A percentile compares a stretch with the other conserved stretches of the same genome.
These are phyloP conservation scores for Macrotus californicus DNA, from an alignment of 2,113 vertebrate genomes.

Conservation along the genomic window DNA sequence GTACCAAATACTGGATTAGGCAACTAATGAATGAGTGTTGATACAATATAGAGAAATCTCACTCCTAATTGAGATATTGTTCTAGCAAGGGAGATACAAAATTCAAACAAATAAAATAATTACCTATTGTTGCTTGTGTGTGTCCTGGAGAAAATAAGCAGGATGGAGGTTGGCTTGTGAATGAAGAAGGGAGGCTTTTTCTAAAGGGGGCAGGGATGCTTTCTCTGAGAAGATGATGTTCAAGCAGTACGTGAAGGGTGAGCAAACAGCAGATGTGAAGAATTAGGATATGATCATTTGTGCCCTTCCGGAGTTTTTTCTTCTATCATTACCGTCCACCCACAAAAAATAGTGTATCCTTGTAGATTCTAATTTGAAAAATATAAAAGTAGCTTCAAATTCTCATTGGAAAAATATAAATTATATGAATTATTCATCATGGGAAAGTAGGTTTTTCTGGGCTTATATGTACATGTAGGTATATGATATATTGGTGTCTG, in stretches of 20 bases:
- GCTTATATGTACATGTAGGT: neutral
- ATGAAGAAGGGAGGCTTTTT: neutral
- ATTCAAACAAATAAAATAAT: conserved; percentile 34
- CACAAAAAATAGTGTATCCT: neutral
- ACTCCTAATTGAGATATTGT: conserved; percentile 33
- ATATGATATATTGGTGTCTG: neutral
- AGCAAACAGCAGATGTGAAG: neutral
- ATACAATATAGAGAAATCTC: neutral
- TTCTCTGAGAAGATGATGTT: neutral
- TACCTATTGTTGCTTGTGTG: conserved; percentile 17
- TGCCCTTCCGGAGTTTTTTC: neutral
- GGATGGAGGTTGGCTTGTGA: neutral
- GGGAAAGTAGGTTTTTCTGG: neutral
- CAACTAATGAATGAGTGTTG: neutral
- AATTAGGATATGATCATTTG: neutral
- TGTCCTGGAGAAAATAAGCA: neutral
- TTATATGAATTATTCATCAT: neutral
- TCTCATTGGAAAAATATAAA: conserved; percentile 4
- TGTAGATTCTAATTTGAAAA: conserved; percentile 38
- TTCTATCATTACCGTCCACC: neutral
- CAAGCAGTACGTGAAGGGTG: neutral
- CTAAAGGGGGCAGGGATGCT: neutral
- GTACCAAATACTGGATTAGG: neutral
- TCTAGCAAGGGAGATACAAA: neutral
- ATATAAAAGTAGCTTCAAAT: neutral